These are phyloP conservation scores for Heliothis subflexa DNA, from an alignment of 1,140 invertebrate genomes.

Conservation along the genomic window DNA sequence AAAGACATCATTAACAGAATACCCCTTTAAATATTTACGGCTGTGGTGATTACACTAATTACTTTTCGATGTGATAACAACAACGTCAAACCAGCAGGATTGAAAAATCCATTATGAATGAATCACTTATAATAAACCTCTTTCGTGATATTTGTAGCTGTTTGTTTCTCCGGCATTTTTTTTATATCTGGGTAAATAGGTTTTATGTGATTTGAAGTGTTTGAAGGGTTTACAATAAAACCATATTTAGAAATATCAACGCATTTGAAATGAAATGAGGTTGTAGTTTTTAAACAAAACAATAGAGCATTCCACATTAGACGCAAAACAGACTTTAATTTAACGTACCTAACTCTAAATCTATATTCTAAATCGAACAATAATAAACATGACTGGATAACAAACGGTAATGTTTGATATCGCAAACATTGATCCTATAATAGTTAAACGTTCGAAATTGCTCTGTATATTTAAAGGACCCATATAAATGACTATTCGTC, in stretches of 20 bases:
- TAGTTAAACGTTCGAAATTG: conserved; percentile 51
- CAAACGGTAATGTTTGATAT: neutral
- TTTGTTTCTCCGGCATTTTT: too few relatives aligned
- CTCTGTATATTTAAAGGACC: conserved; percentile 59
- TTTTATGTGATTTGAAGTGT: neutral
- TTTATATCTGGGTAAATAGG: neutral
- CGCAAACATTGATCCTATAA: neutral
- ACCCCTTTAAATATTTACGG: conserved; percentile 23
- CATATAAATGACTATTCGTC: conserved; percentile 75
- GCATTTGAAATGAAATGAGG: too few relatives aligned
- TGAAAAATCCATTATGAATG: conserved; percentile 6
- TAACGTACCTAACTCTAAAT: conserved; percentile 15
- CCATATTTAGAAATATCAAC: neutral
- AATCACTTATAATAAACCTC: too few relatives aligned
- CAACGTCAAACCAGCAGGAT: conserved; percentile 18
- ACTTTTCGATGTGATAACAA: conserved; percentile 27
- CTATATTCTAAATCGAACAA: neutral
- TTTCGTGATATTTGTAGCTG: too few relatives aligned
- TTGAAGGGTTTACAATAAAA: neutral
- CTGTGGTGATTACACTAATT: conserved; percentile 40
- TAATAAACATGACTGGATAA: neutral
- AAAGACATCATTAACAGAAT: conserved; percentile 30
- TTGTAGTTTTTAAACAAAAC: neutral
- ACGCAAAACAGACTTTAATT: conserved; percentile 16
- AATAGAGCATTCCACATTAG: conserved; percentile 15